phyloP scores from a whole-genome alignment of 2,797 vertebrate species.

The Pyrrhura leucotis region DNA sequence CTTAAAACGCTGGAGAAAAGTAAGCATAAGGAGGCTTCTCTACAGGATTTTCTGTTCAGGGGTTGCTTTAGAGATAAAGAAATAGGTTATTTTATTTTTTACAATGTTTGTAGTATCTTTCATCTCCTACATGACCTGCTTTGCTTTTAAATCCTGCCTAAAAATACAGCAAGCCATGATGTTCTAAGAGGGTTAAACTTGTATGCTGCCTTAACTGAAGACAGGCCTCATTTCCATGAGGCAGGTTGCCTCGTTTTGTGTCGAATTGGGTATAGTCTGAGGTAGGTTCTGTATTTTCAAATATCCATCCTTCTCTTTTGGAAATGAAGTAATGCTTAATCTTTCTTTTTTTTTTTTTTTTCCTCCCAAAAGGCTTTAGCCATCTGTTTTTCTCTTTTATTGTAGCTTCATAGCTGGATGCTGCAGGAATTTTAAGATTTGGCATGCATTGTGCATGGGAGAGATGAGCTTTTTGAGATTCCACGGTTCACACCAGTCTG shows the following conservation, averaged over 20 bases:
- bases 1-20: background rate
- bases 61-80: background rate
- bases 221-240: background rate
- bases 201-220: background rate
- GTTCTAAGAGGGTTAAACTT: background rate
- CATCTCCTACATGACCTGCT: background rate
- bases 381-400: constrained; percentile 52
- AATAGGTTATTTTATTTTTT: background rate
- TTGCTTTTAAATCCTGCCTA: background rate
- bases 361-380: background rate
- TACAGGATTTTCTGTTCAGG: background rate
- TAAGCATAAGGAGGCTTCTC: background rate
- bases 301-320: background rate
- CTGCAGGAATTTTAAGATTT: constrained; percentile 54
- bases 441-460: background rate
- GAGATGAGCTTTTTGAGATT: constrained; percentile 20
- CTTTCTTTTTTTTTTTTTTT: background rate
- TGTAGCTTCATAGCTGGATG: constrained; percentile 60
- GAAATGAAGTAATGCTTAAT: background rate
- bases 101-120: background rate
- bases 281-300: background rate
- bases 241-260: background rate
- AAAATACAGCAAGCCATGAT: background rate
- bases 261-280: background rate
- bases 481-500: background rate